Evolutionary conservation across 2,797 vertebrate genomes (phyloP).

Genomic region (Merluccius polli): DNA sequence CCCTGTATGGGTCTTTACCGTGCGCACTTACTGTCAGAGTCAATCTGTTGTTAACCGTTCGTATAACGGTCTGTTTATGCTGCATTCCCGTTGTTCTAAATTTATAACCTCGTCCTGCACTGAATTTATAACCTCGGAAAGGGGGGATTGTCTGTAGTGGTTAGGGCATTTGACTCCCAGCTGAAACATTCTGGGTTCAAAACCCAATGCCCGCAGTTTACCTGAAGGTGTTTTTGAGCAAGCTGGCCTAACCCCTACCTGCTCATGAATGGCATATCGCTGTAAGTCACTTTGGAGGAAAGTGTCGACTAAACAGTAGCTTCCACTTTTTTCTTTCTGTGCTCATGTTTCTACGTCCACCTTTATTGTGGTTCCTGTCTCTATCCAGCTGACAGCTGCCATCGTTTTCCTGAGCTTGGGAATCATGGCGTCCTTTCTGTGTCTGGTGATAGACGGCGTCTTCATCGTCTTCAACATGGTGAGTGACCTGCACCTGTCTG

Average conservation of each 20-base stretch:
- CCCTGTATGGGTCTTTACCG: background rate
- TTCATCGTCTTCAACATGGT: slow-evolving; percentile 66
- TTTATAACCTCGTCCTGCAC: background rate
- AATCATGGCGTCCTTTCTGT: slow-evolving; percentile 63
- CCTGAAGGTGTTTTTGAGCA: no score
- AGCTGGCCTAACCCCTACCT: no score
- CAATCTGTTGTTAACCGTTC: background rate
- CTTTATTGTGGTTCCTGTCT: background rate
- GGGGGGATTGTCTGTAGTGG: background rate
- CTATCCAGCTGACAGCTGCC: slow-evolving; percentile 60
- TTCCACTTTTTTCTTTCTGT: no score
- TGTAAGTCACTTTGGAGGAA: no score
- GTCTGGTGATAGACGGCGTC: slow-evolving; percentile 66
- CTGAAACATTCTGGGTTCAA: background rate
- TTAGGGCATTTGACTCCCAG: background rate
- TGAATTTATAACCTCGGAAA: background rate
- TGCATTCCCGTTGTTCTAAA: background rate
- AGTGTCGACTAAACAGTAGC: no score
- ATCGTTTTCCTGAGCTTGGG: slow-evolving; percentile 72
- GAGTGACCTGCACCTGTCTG: slow-evolving; percentile 32
- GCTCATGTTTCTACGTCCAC: background rate
- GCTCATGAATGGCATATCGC: no score
- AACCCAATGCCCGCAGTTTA: no score
- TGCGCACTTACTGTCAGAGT: background rate
- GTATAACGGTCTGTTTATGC: background rate